Evolutionary conservation across 2,113 vertebrate genomes (phyloP), one percentile per base, ranked within the genome.

Genomic region (Pao palembangensis): DNA sequence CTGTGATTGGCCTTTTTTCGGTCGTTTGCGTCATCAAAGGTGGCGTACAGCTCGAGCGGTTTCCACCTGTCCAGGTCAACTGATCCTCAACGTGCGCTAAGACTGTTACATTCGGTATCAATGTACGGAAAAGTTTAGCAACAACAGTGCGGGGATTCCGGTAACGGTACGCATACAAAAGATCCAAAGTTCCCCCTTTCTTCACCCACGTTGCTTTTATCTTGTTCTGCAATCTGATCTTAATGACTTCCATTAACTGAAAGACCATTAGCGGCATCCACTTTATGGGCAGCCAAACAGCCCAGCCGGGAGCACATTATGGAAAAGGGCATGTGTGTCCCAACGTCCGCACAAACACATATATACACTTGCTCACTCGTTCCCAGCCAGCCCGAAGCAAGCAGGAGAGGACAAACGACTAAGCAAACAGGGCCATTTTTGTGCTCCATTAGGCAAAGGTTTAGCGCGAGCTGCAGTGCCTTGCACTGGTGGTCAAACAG

Each of bases 171-270:
- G n/a, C 8, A 13, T 48, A 82, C 78, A 75, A 74, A 79, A 52
- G 14, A 75, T 79, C 11, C 64, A 52, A 64, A 72, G 68, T 53
- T 71, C 58, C 28, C 60, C n/a, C 54, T 43, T 57, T 57, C 23
- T 55, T 80, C 55, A 43, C 64, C 65, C 71, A 69, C 78, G 64
- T 79, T 71, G 73, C 80, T 83, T 86, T 87, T 86, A 88, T 87
- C 82, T 78, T 83, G 76, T 75, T 38, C 34, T 59, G 71, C 82
- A 66, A 87, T 87, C 78, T 82, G 73, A 59, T 84, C 78, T 80
- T 87, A 89, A 88, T 83, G 86, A 89, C 61, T 88, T 28, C 82
- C 85, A 89, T 89, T 87, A 88, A 88, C 77, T 19, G 60, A 65
- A 55, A 80, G 73, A 81, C 85, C 85, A 88, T 89, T 89, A 87